Percentiles rank a stretch among this genome's conserved stretches.
phyloP scores from a whole-genome alignment of 2,113 vertebrate species.

The Trogon surrucura region DNA sequence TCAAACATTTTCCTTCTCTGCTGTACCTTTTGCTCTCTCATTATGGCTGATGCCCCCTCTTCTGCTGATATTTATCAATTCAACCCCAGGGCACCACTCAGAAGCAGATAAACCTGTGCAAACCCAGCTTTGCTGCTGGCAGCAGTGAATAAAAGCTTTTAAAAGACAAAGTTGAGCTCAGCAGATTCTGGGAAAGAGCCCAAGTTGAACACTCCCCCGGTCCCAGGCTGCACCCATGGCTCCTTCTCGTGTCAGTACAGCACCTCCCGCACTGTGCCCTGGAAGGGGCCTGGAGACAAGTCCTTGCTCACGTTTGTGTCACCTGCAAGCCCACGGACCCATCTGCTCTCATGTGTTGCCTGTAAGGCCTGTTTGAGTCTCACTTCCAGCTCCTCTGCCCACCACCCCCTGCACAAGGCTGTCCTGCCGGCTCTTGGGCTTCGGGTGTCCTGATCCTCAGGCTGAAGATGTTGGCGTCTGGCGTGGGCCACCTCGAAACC shows the following conservation, averaged over 20 bases:
- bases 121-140: neutral
- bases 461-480: neutral
- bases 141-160: neutral
- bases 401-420: neutral
- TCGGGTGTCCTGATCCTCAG: rapidly evolving
- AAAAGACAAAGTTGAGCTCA: neutral
- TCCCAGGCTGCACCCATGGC: neutral
- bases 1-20: neutral
- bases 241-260: neutral
- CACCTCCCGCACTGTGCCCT: rapidly evolving
- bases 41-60: neutral
- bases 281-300: neutral
- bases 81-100: neutral
- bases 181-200: neutral
- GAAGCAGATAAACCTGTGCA: constrained; percentile 1
- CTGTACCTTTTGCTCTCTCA: neutral
- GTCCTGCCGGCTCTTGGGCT: neutral
- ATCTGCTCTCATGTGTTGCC: rapidly evolving
- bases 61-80: neutral
- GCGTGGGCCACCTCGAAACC: neutral
- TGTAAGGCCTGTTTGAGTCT: rapidly evolving
- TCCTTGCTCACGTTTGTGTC: neutral
- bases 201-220: rapidly evolving
- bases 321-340: neutral
- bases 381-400: neutral